Evolutionary conservation across 2,113 vertebrate genomes (phyloP).

Genomic region (Leucopternis melanops): DNA sequence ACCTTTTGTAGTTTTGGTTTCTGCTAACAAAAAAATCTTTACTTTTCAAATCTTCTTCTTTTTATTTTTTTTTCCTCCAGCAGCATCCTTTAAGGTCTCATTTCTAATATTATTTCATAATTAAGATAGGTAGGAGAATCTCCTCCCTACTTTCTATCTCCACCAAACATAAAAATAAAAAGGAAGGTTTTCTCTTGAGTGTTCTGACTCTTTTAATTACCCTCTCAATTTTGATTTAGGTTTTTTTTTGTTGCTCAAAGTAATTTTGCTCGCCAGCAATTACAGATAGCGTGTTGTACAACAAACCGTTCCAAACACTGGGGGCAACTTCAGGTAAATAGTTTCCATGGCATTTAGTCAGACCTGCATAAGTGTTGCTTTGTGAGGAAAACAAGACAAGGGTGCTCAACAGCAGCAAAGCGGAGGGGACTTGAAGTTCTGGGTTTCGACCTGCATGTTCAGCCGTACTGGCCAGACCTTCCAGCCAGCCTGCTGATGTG

Average conservation of each 20-base stretch:
- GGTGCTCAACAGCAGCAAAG: not conserved
- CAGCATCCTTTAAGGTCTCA: not conserved
- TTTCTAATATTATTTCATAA: not conserved
- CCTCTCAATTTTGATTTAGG: not conserved
- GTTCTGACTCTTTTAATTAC: slow-evolving; percentile 22
- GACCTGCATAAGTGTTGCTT: not conserved
- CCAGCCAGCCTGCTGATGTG: not conserved
- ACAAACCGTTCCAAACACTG: not conserved
- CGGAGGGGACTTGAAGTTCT: not conserved
- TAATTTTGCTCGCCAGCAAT: slow-evolving; percentile 8
- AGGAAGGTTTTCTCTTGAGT: not conserved
- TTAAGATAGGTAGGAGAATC: not conserved
- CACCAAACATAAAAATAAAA: not conserved
- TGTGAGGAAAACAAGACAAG: not conserved
- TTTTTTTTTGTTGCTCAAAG: not conserved
- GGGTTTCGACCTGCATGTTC: not conserved
- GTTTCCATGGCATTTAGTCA: slow-evolving; percentile 24
- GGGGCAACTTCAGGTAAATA: slow-evolving; percentile 9
- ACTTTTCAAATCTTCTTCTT: not conserved
- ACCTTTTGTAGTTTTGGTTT: not conserved
- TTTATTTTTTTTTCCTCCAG: not conserved
- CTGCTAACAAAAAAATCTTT: not conserved
- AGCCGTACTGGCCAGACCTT: not conserved
- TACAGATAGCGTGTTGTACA: not conserved
- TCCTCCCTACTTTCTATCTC: not conserved